phyloP scores from a whole-genome alignment of 2,113 vertebrate species.

The Dipodomys spectabilis region DNA sequence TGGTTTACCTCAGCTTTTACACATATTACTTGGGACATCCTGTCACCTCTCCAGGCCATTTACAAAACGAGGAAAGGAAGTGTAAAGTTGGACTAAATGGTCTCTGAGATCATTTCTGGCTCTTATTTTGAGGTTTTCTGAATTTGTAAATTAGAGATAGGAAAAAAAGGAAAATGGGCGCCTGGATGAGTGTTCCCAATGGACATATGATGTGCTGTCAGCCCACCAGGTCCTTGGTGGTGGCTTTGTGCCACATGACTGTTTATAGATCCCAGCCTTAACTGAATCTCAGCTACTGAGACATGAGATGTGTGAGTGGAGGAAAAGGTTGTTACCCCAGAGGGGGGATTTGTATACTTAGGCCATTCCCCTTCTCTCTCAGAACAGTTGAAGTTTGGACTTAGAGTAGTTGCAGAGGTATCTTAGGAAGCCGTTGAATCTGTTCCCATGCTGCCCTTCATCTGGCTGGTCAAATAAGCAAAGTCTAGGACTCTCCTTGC shows the following conservation, averaged over 20 bases:
- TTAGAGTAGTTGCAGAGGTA: background rate
- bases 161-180: background rate
- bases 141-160: background rate
- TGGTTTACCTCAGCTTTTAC: too few species aligned
- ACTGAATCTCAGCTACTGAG: background rate
- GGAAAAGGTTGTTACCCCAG: background rate
- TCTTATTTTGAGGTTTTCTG: background rate
- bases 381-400: background rate
- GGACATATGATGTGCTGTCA: background rate
- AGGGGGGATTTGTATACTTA: fast-evolving
- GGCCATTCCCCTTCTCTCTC: fast-evolving
- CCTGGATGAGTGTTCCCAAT: background rate
- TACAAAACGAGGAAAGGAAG: background rate
- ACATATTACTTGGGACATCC: background rate
- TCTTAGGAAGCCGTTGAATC: background rate
- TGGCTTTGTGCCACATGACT: fast-evolving
- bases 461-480: background rate
- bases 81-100: background rate
- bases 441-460: background rate
- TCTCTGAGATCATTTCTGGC: background rate
- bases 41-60: background rate
- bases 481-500: background rate
- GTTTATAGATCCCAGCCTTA: background rate
- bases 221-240: background rate
- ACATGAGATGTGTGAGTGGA: fast-evolving